These are phyloP conservation scores for Charina bottae DNA, from an alignment of 2,113 vertebrate species.

Conservation along the genomic window DNA sequence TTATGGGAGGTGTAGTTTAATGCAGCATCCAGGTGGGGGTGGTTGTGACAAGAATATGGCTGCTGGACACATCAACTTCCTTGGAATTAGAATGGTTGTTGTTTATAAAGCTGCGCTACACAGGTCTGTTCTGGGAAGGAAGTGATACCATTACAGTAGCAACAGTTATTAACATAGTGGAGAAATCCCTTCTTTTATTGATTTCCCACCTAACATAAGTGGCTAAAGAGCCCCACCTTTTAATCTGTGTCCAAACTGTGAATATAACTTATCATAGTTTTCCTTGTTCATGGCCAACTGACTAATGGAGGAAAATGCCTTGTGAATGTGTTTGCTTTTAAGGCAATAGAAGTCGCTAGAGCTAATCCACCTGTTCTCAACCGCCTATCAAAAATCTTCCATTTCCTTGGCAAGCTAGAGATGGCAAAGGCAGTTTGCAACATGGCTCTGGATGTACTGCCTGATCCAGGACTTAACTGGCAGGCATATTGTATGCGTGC, in stretches of 20 bases:
- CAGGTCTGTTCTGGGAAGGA: too few species aligned
- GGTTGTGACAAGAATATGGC: background rate
- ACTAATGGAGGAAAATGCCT: conserved; percentile 7
- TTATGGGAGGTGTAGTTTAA: background rate
- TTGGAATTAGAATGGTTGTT: background rate
- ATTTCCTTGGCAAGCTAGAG: conserved; percentile 79
- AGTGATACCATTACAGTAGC: background rate
- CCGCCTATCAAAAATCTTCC: conserved; percentile 77
- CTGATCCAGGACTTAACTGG: conserved; percentile 81
- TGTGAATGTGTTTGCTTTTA: conserved; percentile 14
- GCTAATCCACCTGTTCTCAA: conserved; percentile 76
- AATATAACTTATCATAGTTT: conserved; percentile 15
- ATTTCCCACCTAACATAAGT: background rate
- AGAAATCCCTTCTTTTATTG: background rate
- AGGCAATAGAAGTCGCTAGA: conserved; percentile 80
- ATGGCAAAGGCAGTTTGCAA: conserved; percentile 82
- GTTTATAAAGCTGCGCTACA: too few species aligned
- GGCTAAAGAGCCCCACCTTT: background rate
- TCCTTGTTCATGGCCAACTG: conserved; percentile 47
- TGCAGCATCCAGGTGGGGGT: background rate
- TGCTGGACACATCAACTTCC: background rate
- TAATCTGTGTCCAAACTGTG: background rate
- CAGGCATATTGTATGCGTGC: conserved; percentile 82
- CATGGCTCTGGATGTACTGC: conserved; percentile 78
- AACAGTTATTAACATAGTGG: background rate